Base-by-base conservation (phyloP, 2,888 invertebrate genomes). In the Iselma pallidipennis region DNA sequence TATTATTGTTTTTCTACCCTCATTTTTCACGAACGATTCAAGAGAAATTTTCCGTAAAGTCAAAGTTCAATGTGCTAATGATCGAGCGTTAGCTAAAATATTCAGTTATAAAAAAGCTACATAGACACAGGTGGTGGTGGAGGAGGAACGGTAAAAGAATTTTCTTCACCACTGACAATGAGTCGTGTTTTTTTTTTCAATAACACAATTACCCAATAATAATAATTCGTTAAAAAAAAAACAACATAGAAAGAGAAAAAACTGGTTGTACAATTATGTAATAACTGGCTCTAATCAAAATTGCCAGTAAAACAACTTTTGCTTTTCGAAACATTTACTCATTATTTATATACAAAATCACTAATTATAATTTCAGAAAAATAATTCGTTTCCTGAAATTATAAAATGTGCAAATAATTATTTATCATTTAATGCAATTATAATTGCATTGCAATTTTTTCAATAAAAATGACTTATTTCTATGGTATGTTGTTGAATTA, bases 301-400 rank as follows among this genome's bases (percentile, higher is more conserved):
- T 3, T 9, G 23, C 21, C 45, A 37, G 57, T 28, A 16, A 52
- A 62, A 58, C 62, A 52, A 58, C 62, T 62, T 62, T 62, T 62
- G 58, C 58, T 62, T 62, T 62, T 62, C 52, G 37, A 14, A 37
- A 37, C 16, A 37, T 37, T 37, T 37, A 16, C 16, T 37, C 16
- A 37, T 37, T 16, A 37, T 37, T 37, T 26, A 16, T 5, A 16
- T 16, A 33, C 14, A 33, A 37, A 3, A 29, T 12, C 29, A 2
- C 14, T 6, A 16, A 37, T 37, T 16, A 9, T 16, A 6, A 37
- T 37, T 37, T 37, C n/a, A n/a, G n/a, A n/a, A n/a, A n/a, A n/a
- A n/a, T n/a, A n/a, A n/a, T 16, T 37, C 6, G 26, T 12, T 16
- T 37, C n/a, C n/a, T 37, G 14, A 3, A 31, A 33, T 19, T 19